These are phyloP conservation scores for Phenacoccus solenopsis DNA, from an alignment of 1,140 invertebrate species.

Conservation along the genomic window DNA sequence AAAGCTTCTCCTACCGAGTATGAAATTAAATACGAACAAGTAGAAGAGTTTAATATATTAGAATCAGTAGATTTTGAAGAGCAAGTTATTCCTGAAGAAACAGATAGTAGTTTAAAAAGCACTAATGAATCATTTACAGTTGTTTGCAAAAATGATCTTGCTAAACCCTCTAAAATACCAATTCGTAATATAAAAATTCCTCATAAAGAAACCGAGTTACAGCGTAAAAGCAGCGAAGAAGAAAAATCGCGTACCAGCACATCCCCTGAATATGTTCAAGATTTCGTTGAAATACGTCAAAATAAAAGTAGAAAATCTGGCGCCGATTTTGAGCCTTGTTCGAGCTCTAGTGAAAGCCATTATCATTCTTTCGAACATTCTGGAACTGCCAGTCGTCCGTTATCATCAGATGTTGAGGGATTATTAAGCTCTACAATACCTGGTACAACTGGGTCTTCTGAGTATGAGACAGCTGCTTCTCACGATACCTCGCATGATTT, in stretches of 20 bases:
- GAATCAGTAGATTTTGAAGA: slow-evolving; percentile 10
- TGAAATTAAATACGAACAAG: background rate
- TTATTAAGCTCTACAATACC: slow-evolving; percentile 39
- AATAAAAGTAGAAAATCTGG: slow-evolving; percentile 20
- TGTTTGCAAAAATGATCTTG: background rate
- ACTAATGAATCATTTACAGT: background rate
- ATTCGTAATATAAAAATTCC: background rate
- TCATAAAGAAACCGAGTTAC: background rate
- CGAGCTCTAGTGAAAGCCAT: slow-evolving; percentile 77
- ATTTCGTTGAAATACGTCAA: slow-evolving; percentile 19
- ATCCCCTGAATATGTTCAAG: background rate
- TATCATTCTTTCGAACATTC: slow-evolving; percentile 78
- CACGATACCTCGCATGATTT: slow-evolving; percentile 71
- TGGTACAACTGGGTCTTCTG: slow-evolving; percentile 46
- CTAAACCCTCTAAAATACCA: background rate
- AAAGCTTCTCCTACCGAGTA: background rate
- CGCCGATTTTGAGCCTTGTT: slow-evolving; percentile 54
- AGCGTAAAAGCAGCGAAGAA: background rate
- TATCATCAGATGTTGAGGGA: slow-evolving; percentile 76
- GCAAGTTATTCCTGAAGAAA: background rate
- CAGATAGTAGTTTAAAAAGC: background rate
- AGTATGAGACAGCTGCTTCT: slow-evolving; percentile 77
- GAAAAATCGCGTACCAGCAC: background rate
- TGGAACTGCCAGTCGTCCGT: slow-evolving; percentile 52
- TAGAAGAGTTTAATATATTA: background rate